These are phyloP conservation scores for Heliocidaris tuberculata DNA, from an alignment of 35 echinoderm and acorn worm genomes.

Conservation along the genomic window DNA sequence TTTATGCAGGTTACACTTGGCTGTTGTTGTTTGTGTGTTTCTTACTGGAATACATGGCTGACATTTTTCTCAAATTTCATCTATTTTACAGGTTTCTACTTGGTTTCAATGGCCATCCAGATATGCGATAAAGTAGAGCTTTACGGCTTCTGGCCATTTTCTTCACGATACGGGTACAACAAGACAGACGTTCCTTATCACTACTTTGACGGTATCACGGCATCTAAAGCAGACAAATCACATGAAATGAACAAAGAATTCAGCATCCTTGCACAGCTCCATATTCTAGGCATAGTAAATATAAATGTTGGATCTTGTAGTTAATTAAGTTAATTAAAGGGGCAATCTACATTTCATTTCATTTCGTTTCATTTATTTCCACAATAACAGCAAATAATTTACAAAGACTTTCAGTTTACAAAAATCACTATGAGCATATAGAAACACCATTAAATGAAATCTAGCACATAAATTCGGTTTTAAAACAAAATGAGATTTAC, in stretches of 20 bases:
- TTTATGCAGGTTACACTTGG: no score
- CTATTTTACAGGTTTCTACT: conserved; percentile 12
- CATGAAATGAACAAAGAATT: conserved; percentile 27
- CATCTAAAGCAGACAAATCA: no score
- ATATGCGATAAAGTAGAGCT: conserved; percentile 14
- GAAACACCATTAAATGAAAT: no score
- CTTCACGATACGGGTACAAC: background rate
- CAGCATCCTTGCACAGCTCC: background rate
- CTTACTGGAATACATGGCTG: no score
- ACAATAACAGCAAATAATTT: no score
- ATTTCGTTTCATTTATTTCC: no score
- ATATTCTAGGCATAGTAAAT: background rate
- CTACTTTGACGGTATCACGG: background rate
- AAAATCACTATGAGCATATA: no score
- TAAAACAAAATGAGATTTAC: no score
- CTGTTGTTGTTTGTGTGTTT: no score
- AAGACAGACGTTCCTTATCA: conserved; percentile 5
- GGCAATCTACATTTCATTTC: no score
- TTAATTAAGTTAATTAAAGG: background rate
- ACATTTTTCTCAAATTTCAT: background rate
- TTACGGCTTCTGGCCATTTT: conserved; percentile 30
- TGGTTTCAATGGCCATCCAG: background rate
- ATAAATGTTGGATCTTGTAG: background rate
- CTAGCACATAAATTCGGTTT: no score
- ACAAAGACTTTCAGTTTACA: no score